A percentile compares a stretch with the other conserved stretches of the same genome.
Conservation (phyloP, 1,140 invertebrate species). For the Polyergus mexicanus region DNA sequence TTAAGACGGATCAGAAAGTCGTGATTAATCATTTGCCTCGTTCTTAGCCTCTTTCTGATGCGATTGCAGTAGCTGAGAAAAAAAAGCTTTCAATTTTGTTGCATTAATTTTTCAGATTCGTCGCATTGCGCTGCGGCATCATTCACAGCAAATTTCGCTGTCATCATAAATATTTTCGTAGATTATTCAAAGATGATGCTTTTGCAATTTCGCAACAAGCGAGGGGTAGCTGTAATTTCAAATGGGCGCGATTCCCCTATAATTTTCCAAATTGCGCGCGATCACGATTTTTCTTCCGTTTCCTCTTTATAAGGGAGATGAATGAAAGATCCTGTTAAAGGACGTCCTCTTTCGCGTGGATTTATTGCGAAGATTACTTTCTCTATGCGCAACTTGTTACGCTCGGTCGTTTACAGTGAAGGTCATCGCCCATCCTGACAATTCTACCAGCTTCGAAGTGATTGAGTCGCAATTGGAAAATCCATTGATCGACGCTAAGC, state of each 20-base stretch:
- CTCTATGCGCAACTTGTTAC: constrained; percentile 65
- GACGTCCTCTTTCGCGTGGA: not conserved
- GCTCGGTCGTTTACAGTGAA: constrained; percentile 82
- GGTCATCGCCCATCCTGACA: constrained; percentile 85
- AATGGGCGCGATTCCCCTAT: not conserved
- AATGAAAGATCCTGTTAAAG: not conserved
- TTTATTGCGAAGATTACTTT: constrained; percentile 31
- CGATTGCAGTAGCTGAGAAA: not conserved
- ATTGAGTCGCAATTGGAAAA: constrained; percentile 87
- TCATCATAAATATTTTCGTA: constrained; percentile 45
- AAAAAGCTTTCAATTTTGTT: constrained; percentile 38
- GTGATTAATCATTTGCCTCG: constrained; percentile 31
- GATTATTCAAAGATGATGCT: constrained; percentile 1
- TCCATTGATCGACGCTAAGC: constrained; percentile 85
- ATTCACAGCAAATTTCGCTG: constrained; percentile 10
- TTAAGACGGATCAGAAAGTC: constrained; percentile 24
- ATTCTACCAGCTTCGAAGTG: constrained; percentile 85
- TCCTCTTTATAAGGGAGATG: not conserved
- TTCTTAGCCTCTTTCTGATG: constrained; percentile 3
- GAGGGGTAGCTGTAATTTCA: not conserved
- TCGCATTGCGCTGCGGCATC: constrained; percentile 2
- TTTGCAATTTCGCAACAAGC: constrained; percentile 19
- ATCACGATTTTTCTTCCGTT: constrained; percentile 16
- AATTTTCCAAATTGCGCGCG: not conserved
- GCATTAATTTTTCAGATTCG: constrained; percentile 41